phyloP scores from a whole-genome alignment of 2,888 invertebrate genomes.

The Pandemis cinnamomeana region DNA sequence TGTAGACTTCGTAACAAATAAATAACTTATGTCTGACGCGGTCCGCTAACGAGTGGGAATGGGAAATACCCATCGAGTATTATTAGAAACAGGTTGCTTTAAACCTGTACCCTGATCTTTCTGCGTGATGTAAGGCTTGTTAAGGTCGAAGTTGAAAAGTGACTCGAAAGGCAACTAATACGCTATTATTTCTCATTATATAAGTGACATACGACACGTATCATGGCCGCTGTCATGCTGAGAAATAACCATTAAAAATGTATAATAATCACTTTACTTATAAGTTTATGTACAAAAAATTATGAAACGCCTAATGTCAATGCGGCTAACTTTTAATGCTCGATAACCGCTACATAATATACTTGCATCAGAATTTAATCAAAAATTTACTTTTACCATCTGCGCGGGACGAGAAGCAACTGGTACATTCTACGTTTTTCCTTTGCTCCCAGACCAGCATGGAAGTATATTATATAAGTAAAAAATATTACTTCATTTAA shows the following conservation, averaged over 20 bases:
- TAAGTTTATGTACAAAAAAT: background rate
- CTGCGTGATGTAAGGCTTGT: slow-evolving; percentile 51
- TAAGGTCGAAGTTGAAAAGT: slow-evolving; percentile 62
- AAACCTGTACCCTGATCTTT: slow-evolving; percentile 22
- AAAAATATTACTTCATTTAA: too few relatives aligned
- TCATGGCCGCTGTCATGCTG: background rate
- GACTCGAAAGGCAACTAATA: background rate
- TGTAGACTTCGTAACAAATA: background rate
- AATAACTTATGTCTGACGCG: background rate
- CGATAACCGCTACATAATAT: too few relatives aligned
- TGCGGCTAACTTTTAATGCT: too few relatives aligned
- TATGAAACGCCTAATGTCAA: background rate
- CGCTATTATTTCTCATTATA: slow-evolving; percentile 15
- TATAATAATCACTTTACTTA: background rate
- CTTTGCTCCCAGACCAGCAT: too few relatives aligned
- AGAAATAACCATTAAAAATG: background rate
- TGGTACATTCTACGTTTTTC: too few relatives aligned
- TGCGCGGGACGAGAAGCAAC: too few relatives aligned
- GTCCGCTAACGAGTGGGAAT: slow-evolving; percentile 9
- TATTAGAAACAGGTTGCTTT: slow-evolving; percentile 21
- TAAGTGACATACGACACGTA: slow-evolving; percentile 17
- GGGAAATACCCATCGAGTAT: slow-evolving; percentile 28
- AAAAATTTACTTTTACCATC: too few relatives aligned
- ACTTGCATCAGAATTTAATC: too few relatives aligned
- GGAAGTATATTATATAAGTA: too few relatives aligned